Evolutionary conservation across 2,888 invertebrate species (phyloP).

Genomic region (Euclidia mi): DNA sequence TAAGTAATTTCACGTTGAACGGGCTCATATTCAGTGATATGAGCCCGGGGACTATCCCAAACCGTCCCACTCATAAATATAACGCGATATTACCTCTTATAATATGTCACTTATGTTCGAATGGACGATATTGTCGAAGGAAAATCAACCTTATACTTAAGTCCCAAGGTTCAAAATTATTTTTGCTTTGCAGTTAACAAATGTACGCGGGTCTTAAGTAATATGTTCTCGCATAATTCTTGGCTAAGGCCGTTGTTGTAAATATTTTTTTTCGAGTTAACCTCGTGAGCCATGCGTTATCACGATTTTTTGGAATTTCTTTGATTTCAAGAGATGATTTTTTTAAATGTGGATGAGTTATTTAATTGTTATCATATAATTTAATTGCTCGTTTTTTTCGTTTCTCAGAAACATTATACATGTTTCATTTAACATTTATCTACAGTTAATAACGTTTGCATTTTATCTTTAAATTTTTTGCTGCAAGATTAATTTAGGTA

Average conservation of each 20-base stretch:
- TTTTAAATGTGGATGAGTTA: too few relatives aligned
- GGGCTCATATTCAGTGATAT: too few relatives aligned
- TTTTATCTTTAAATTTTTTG: too few relatives aligned
- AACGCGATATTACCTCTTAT: slow-evolving; percentile 58
- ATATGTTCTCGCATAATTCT: slow-evolving; percentile 55
- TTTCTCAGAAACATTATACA: too few relatives aligned
- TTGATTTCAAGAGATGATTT: too few relatives aligned
- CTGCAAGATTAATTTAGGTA: too few relatives aligned
- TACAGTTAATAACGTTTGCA: too few relatives aligned
- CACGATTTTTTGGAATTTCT: background rate
- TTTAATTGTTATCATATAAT: too few relatives aligned
- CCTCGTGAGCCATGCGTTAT: slow-evolving; percentile 18
- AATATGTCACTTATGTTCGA: slow-evolving; percentile 46
- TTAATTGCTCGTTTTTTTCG: too few relatives aligned
- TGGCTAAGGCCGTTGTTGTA: slow-evolving; percentile 41
- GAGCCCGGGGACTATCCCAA: slow-evolving; percentile 67
- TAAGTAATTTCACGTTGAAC: slow-evolving; percentile 71
- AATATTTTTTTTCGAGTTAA: slow-evolving; percentile 45
- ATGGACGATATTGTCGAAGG: background rate
- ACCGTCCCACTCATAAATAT: slow-evolving; percentile 69
- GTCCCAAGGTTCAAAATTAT: slow-evolving; percentile 18
- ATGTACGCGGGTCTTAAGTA: slow-evolving; percentile 53
- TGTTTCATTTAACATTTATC: too few relatives aligned
- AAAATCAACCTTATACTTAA: slow-evolving; percentile 6
- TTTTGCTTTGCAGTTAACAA: slow-evolving; percentile 19